phyloP scores from a whole-genome alignment of 2,113 vertebrate genomes.

The Vombatus ursinus region DNA sequence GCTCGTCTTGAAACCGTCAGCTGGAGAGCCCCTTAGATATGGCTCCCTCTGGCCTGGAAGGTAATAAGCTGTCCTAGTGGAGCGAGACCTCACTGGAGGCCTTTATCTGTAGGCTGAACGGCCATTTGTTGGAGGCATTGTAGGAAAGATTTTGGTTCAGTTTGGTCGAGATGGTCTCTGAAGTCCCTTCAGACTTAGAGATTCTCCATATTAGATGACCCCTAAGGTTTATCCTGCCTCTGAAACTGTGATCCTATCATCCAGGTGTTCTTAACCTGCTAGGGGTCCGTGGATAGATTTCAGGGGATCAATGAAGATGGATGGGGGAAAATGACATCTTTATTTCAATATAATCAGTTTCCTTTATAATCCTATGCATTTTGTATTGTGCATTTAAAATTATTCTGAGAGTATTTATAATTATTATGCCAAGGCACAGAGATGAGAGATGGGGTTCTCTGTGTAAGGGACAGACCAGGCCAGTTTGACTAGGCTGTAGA shows the following conservation, averaged over 20 bases:
- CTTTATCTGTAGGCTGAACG: not conserved
- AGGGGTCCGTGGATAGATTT: not conserved
- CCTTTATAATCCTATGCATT: not conserved
- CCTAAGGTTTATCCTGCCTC: not conserved
- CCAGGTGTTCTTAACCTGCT: not conserved
- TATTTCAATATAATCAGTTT: not conserved
- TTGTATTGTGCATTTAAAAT: not conserved
- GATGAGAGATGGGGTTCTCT: too few species aligned
- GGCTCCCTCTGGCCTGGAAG: not conserved
- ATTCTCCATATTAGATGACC: not conserved
- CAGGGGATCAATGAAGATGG: not conserved
- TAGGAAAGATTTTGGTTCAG: not conserved
- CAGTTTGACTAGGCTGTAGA: too few species aligned
- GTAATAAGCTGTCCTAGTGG: not conserved
- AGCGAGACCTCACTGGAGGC: not conserved
- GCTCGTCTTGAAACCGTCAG: not conserved
- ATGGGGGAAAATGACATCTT: not conserved
- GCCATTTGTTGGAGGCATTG: not conserved
- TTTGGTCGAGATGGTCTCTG: not conserved
- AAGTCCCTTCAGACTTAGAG: not conserved
- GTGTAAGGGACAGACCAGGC: too few species aligned
- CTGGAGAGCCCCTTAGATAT: not conserved
- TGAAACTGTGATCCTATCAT: not conserved
- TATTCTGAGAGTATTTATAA: not conserved
- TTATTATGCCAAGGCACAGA: too few species aligned